These are phyloP conservation scores for Gasteruption jaculator DNA, from an alignment of 2,888 invertebrate species.

Conservation along the genomic window DNA sequence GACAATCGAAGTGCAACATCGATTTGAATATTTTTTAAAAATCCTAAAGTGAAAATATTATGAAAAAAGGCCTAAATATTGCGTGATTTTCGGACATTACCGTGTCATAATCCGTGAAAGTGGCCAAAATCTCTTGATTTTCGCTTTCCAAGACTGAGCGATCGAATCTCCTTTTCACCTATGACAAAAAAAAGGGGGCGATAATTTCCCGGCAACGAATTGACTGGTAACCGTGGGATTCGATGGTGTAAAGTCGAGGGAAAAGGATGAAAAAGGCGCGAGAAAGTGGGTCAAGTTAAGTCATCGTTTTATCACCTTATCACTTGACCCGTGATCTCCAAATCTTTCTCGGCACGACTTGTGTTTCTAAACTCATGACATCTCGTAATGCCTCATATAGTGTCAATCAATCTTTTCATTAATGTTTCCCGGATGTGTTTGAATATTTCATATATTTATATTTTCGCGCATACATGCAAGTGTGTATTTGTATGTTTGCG, in stretches of 20 bases:
- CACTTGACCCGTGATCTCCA: slow-evolving; percentile 39
- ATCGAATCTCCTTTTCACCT: slow-evolving; percentile 40
- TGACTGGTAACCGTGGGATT: no score
- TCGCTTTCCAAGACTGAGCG: slow-evolving; percentile 27
- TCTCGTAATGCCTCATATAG: no score
- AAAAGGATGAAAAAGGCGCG: neutral
- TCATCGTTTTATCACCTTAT: slow-evolving; percentile 25
- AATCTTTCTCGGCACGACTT: slow-evolving; percentile 26
- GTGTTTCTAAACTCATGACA: slow-evolving; percentile 9
- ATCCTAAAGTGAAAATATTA: neutral
- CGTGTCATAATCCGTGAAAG: slow-evolving; percentile 37
- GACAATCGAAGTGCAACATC: neutral
- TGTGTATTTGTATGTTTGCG: no score
- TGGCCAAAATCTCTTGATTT: slow-evolving; percentile 25
- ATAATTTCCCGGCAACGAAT: no score
- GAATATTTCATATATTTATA: no score
- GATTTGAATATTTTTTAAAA: neutral
- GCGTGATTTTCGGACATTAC: slow-evolving; percentile 26
- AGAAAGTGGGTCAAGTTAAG: slow-evolving; percentile 8
- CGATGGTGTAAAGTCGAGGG: no score
- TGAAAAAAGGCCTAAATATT: neutral
- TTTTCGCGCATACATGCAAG: no score
- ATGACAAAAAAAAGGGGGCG: slow-evolving; percentile 7
- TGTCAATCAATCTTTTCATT: no score
- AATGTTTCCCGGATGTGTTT: no score